A percentile compares a stretch with the other conserved stretches of the same genome.
These are phyloP conservation scores for Mylabris phalerata DNA, from an alignment of 1,140 invertebrate species.

Conservation along the genomic window DNA sequence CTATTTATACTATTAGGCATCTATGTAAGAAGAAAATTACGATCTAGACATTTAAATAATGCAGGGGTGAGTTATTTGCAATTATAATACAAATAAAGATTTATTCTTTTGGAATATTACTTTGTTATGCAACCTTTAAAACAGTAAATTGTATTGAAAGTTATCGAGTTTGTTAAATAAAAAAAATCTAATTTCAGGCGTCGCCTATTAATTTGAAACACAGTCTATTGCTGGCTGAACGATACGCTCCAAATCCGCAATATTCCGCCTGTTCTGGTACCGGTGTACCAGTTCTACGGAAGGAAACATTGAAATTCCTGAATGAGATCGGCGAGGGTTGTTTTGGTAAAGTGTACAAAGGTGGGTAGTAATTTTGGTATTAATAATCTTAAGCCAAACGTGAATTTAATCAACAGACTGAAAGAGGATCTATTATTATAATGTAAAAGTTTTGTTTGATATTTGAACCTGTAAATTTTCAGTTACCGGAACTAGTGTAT, in stretches of 20 bases:
- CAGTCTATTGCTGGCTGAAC: constrained; percentile 58
- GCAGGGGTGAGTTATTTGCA: constrained; percentile 4
- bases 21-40: constrained; percentile 2
- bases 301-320: constrained; percentile 59
- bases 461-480: no score
- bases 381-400: background rate
- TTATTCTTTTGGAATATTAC: no score
- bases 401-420: no score
- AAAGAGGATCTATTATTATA: no score
- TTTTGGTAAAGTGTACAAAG: constrained; percentile 88
- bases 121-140: background rate
- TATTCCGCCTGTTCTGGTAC: constrained; percentile 54
- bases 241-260: constrained; percentile 71
- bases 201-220: constrained; percentile 52
- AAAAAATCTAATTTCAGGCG: constrained; percentile 19
- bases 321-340: constrained; percentile 84
- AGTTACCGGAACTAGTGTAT: no score
- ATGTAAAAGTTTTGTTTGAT: no score
- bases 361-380: constrained; percentile 43
- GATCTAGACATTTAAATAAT: constrained; percentile 4
- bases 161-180: background rate
- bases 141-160: background rate
- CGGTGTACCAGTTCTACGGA: constrained; percentile 54
- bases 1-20: constrained; percentile 10
- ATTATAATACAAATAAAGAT: background rate